phyloP scores from a whole-genome alignment of 2,797 vertebrate species.

The Gymnoscopelus microlampas region DNA sequence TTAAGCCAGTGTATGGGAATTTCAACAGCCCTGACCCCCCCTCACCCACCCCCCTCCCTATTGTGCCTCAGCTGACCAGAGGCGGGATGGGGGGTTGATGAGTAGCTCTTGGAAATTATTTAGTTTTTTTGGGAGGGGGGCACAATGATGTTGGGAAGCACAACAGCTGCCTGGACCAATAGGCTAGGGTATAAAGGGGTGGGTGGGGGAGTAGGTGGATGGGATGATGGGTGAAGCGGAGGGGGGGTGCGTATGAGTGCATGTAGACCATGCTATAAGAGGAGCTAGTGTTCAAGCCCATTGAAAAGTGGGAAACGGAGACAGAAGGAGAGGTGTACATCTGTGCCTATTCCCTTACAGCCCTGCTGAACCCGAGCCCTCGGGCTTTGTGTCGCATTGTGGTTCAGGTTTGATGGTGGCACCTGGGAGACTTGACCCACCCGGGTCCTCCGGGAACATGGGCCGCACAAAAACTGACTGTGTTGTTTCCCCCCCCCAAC shows the following conservation, averaged over 20 bases:
- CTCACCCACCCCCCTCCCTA: slow-evolving; percentile 37
- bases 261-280: slow-evolving; percentile 34
- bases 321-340: slow-evolving; percentile 60
- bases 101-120: slow-evolving; percentile 27
- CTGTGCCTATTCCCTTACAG: slow-evolving; percentile 44
- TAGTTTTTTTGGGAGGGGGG: background rate
- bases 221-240: background rate
- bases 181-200: slow-evolving; percentile 17
- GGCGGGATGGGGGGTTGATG: slow-evolving; percentile 45
- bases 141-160: slow-evolving; percentile 51
- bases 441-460: slow-evolving; percentile 29
- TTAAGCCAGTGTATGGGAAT: slow-evolving; percentile 51
- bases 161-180: slow-evolving; percentile 59
- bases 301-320: slow-evolving; percentile 44
- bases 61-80: slow-evolving; percentile 68
- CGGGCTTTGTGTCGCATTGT: slow-evolving; percentile 43
- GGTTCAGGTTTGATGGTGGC: slow-evolving; percentile 34
- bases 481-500: slow-evolving; percentile 31
- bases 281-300: slow-evolving; percentile 32
- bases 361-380: slow-evolving; percentile 32
- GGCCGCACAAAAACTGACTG: slow-evolving; percentile 41
- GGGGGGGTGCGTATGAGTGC: background rate
- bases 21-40: slow-evolving; percentile 47
- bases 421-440: slow-evolving; percentile 60
- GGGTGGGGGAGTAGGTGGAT: slow-evolving; percentile 3